Evolutionary conservation across 2,113 vertebrate genomes (phyloP).

Genomic region (Vidua chalybeata): DNA sequence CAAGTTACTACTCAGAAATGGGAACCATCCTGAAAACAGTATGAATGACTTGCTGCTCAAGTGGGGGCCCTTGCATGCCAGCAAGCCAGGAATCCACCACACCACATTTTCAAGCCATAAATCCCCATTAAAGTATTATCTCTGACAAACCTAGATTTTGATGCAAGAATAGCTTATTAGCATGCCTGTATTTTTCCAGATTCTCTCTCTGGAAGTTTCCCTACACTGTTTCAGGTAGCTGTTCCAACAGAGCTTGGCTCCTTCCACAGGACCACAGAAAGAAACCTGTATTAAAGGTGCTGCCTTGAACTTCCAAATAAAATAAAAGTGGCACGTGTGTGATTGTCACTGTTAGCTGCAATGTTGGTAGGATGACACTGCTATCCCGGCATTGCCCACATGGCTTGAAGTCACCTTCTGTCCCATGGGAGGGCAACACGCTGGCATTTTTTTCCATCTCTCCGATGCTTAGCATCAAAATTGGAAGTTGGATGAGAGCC

Average conservation of each 20-base stretch:
- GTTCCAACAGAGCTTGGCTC: neutral
- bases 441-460: neutral
- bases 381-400: fast-evolving
- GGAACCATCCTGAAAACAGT: neutral
- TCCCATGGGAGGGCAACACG: fast-evolving
- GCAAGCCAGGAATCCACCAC: neutral
- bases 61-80: neutral
- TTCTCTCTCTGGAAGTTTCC: neutral
- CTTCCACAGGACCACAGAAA: neutral
- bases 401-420: fast-evolving
- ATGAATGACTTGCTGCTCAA: neutral
- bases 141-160: neutral
- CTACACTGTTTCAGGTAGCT: neutral
- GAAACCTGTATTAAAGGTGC: neutral
- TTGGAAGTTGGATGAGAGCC: fast-evolving
- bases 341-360: neutral
- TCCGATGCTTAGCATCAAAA: neutral
- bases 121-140: neutral
- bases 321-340: fast-evolving
- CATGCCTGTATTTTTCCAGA: neutral
- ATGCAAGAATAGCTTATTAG: neutral
- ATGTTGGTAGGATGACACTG: neutral
- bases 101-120: neutral
- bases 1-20: constrained; percentile 31
- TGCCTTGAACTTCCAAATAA: neutral